Conservation (phyloP, 1,140 invertebrate species). For the Papilio polyxenes region DNA sequence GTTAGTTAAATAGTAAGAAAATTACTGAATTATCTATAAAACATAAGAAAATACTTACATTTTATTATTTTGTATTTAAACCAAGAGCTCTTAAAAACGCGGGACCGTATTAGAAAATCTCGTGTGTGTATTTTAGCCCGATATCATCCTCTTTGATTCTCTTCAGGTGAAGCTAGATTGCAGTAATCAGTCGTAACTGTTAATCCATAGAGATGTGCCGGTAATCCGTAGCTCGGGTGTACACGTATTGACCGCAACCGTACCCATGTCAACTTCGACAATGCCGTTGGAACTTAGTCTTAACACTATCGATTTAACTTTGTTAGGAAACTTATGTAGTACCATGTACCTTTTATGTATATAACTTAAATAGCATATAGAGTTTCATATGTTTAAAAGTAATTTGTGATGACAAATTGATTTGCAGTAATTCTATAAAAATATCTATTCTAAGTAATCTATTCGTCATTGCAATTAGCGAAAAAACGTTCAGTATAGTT, state of each 20-base stretch:
- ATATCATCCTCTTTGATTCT: constrained; percentile 30
- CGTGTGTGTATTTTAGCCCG: neutral
- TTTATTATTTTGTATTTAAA: neutral
- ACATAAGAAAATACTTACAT: no score
- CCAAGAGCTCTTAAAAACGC: neutral
- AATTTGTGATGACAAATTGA: neutral
- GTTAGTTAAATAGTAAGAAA: neutral
- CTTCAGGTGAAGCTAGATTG: constrained; percentile 41
- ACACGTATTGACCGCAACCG: constrained; percentile 45
- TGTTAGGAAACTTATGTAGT: neutral
- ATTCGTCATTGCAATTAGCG: constrained; percentile 6
- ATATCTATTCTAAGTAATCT: neutral
- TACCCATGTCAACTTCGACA: constrained; percentile 62
- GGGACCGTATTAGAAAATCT: constrained; percentile 17
- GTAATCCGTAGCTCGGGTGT: constrained; percentile 6
- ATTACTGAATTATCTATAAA: neutral
- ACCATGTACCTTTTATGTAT: neutral
- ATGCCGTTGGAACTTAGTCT: constrained; percentile 40
- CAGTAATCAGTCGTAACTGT: no score
- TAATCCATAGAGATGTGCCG: constrained; percentile 26
- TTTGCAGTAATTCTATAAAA: neutral
- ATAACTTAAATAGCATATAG: neutral
- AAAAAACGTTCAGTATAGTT: neutral
- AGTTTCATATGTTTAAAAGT: neutral
- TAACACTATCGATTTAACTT: constrained; percentile 42